A percentile compares a stretch with the other conserved stretches of the same genome.
Conservation (phyloP, 2,888 invertebrate species). For the Sarcophaga carnaria region DNA sequence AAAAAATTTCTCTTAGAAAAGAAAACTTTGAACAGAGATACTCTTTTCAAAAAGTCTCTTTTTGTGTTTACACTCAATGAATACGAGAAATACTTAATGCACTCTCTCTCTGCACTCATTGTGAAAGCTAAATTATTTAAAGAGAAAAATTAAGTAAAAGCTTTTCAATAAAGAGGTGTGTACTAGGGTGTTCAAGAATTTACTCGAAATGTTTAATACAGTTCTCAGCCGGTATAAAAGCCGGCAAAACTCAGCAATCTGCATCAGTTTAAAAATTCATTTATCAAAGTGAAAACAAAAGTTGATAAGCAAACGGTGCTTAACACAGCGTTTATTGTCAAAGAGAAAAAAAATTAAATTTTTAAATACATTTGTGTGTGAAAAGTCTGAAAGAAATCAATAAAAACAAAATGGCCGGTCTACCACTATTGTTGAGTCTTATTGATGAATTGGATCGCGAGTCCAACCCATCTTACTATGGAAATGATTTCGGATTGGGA, state of each 20-base stretch:
- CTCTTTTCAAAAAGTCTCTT: no score
- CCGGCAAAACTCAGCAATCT: constrained; percentile 1
- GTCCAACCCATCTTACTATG: constrained; percentile 71
- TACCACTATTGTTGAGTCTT: constrained; percentile 72
- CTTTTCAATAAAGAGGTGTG: not conserved
- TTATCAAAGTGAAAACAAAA: not conserved
- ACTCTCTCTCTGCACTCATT: not conserved
- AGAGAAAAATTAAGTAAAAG: not conserved
- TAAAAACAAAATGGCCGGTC: constrained; percentile 67
- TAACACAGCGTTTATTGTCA: no score
- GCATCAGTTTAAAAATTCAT: constrained; percentile 47
- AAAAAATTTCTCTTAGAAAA: not conserved
- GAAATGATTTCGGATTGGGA: constrained; percentile 74
- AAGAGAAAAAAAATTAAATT: not conserved
- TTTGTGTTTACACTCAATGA: not conserved
- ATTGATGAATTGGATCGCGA: constrained; percentile 72
- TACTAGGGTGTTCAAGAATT: constrained; percentile 19
- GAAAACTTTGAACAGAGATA: not conserved
- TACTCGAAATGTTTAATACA: constrained; percentile 13
- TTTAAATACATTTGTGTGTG: constrained; percentile 13
- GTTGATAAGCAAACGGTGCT: not conserved
- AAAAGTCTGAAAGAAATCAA: not conserved
- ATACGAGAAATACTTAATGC: not conserved
- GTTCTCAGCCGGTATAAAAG: constrained; percentile 55
- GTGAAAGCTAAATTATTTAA: not conserved